A percentile compares a stretch with the other conserved stretches of the same genome.
These are phyloP conservation scores for Busseola fusca DNA, from an alignment of 2,888 invertebrate species.

Conservation along the genomic window DNA sequence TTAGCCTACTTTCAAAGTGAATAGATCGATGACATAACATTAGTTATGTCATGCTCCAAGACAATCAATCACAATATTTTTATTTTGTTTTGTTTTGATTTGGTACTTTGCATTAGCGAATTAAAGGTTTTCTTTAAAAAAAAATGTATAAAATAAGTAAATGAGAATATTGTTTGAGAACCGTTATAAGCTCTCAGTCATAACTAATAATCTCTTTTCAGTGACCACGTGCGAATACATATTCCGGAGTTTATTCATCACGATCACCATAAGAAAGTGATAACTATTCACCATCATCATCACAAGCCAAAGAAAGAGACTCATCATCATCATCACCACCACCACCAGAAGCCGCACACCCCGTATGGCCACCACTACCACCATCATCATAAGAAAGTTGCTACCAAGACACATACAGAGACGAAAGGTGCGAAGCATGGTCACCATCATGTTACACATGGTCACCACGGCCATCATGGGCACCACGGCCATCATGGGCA, in stretches of 20 bases:
- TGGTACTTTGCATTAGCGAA: slow-evolving; percentile 21
- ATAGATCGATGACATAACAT: no score
- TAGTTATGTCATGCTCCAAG: slow-evolving; percentile 30
- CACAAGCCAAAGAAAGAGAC: slow-evolving; percentile 86
- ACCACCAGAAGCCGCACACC: slow-evolving; percentile 73
- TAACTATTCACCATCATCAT: slow-evolving; percentile 88
- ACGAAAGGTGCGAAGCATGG: slow-evolving; percentile 69
- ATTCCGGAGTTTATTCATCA: slow-evolving; percentile 90
- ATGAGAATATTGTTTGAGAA: background rate
- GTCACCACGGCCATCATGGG: slow-evolving; percentile 64
- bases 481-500: slow-evolving; percentile 67
- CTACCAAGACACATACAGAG: slow-evolving; percentile 79
- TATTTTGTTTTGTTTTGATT: slow-evolving; percentile 11
- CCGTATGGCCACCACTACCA: slow-evolving; percentile 77
- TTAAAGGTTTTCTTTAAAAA: background rate
- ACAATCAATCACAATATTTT: slow-evolving; percentile 1
- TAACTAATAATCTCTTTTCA: slow-evolving; percentile 72
- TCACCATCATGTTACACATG: slow-evolving; percentile 60
- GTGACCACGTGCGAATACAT: slow-evolving; percentile 89
- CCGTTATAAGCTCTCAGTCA: background rate
- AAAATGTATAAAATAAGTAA: background rate
- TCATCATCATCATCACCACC: slow-evolving; percentile 77
- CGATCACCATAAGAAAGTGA: slow-evolving; percentile 89
- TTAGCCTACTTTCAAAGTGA: no score
- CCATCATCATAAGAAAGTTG: slow-evolving; percentile 80